phyloP scores from a whole-genome alignment of 2,113 vertebrate species.

The Lophura nycthemera region DNA sequence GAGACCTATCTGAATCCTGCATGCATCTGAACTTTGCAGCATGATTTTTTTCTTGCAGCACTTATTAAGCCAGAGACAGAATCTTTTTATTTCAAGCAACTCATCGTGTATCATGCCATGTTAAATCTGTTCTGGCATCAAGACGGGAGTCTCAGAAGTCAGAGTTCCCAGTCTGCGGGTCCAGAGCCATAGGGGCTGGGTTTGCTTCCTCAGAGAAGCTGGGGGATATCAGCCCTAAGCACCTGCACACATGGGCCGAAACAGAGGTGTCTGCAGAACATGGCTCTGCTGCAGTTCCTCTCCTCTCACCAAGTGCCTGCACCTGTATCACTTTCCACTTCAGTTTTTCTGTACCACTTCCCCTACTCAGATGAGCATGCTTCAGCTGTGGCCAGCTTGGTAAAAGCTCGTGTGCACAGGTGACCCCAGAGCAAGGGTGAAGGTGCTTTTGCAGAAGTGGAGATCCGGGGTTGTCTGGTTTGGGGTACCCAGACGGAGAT shows the following conservation, averaged over 20 bases:
- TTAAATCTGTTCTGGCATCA: not conserved
- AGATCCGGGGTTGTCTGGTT: rapidly evolving
- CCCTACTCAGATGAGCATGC: not conserved
- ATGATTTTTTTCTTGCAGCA: not conserved
- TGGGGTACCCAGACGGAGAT: not conserved
- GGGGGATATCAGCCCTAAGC: not conserved
- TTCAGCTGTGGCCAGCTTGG: not conserved
- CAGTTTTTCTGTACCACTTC: conserved; percentile 7
- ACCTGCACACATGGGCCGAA: not conserved
- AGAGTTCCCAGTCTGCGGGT: not conserved
- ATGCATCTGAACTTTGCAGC: not conserved
- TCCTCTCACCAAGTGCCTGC: not conserved
- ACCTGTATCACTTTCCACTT: not conserved
- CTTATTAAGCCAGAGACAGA: not conserved
- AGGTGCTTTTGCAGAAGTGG: not conserved
- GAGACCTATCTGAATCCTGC: not conserved
- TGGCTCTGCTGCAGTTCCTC: not conserved
- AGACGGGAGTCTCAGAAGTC: not conserved
- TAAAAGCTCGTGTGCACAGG: rapidly evolving
- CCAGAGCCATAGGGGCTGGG: no score
- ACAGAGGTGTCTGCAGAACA: not conserved
- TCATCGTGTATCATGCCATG: not conserved
- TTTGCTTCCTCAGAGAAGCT: not conserved
- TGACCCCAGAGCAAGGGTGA: not conserved
- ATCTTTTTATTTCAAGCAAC: conserved; percentile 13